Evolutionary conservation across 2,797 vertebrate species (phyloP), one percentile per base, ranked within the genome.

Genomic region (Eptatretus atami): DNA sequence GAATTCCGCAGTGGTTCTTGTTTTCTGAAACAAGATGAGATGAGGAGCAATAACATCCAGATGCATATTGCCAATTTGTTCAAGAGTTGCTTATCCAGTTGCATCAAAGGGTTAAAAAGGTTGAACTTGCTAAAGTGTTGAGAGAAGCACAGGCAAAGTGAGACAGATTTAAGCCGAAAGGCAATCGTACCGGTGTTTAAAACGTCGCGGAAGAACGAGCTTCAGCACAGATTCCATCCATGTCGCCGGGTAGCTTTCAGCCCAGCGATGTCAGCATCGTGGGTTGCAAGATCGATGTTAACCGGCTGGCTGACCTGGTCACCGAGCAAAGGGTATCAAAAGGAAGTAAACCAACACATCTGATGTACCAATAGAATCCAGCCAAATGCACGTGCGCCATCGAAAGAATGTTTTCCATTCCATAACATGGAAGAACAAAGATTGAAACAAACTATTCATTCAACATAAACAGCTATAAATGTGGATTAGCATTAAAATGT

Each of bases 181-280:
- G 65, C 6, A 53, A 66, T 75, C 82, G 63, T 68, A 96, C 92
- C 92, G 88, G 73, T 98, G 68, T 82, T 85, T 70, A n/a, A 85
- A 81, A 73, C 81, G 83, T 53, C 96, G 87, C 69, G 82, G 78
- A 69, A 95, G 88, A 73, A 98, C 76, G 68, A 98, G 81, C 72
- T 92, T 86, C 65, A 98, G 76, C 67, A 98, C 77, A 64, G 92
- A 96, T 72, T 94, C 92, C 90, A 54, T 98, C 92, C 82, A 98
- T 90, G 70, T 96, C 90, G 3, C 83, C 76, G 67, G 92, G 92
- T n/a, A 0, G 82, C 78, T 70, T 96, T 90, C 14, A 98, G 78
- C 13, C 92, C 92, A 6, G 92, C 92, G 12, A 98, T 98, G 74
- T 95, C 71, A 98, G 76, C 72, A 98, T 87, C 0, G 92, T 96